These are phyloP conservation scores for Cryptus viduatorius DNA, from an alignment of 2,888 invertebrate species.

Conservation along the genomic window DNA sequence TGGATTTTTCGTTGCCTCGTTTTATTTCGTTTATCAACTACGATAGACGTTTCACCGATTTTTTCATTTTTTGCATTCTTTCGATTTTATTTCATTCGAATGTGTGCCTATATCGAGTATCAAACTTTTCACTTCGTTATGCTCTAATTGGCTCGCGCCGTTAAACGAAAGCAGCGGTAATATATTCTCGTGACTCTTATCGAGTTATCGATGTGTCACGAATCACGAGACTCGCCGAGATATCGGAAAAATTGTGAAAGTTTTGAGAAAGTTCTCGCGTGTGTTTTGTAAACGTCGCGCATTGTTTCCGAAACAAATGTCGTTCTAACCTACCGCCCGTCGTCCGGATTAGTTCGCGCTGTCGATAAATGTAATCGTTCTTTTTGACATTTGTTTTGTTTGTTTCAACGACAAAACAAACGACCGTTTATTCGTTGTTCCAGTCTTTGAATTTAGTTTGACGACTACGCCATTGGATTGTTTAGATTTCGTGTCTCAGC, in stretches of 20 bases:
- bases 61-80: background rate
- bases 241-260: constrained; percentile 35
- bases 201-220: background rate
- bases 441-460: background rate
- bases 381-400: background rate
- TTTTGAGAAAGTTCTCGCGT: constrained; percentile 12
- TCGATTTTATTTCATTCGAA: background rate
- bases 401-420: background rate
- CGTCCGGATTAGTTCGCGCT: background rate
- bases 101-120: background rate
- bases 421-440: background rate
- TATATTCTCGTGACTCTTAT: constrained; percentile 32
- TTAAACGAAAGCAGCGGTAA: constrained; percentile 17
- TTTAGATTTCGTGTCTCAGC: background rate
- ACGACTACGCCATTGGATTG: background rate
- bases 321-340: constrained; percentile 8
- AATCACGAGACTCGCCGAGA: constrained; percentile 30
- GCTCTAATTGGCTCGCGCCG: background rate
- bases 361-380: constrained; percentile 15
- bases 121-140: background rate
- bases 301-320: background rate
- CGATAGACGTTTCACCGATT: background rate
- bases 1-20: background rate
- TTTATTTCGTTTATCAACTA: background rate
- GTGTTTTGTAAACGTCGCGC: constrained; percentile 6